phyloP scores from a whole-genome alignment of 2,888 invertebrate species.

The Mesoligia furuncula region DNA sequence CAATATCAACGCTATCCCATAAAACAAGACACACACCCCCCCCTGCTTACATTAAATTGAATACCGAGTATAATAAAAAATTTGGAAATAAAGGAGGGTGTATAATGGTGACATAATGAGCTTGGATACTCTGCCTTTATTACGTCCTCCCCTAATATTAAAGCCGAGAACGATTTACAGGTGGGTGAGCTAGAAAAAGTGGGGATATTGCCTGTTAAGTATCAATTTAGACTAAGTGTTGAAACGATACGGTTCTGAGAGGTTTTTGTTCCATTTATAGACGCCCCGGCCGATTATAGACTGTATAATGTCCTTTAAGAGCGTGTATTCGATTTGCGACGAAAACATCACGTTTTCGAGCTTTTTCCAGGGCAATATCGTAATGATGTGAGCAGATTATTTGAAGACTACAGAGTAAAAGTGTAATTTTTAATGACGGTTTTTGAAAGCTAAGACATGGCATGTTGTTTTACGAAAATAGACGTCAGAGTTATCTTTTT shows the following conservation, averaged over 20 bases:
- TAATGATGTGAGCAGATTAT: too few relatives aligned
- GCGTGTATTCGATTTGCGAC: too few relatives aligned
- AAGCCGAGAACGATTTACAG: conserved; percentile 61
- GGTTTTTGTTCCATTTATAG: conserved; percentile 19
- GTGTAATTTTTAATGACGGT: too few relatives aligned
- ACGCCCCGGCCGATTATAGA: not conserved
- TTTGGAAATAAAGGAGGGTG: conserved; percentile 67
- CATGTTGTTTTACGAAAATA: too few relatives aligned
- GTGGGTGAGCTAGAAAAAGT: conserved; percentile 55
- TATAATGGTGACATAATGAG: conserved; percentile 72
- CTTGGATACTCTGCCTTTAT: conserved; percentile 71
- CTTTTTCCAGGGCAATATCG: too few relatives aligned
- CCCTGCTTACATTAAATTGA: conserved; percentile 72
- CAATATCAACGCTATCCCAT: conserved; percentile 25
- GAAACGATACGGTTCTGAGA: conserved; percentile 24
- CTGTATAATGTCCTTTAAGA: not conserved
- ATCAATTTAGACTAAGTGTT: conserved; percentile 43
- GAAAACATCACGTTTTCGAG: too few relatives aligned
- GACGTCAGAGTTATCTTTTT: too few relatives aligned
- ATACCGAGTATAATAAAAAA: conserved; percentile 81
- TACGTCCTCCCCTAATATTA: conserved; percentile 63
- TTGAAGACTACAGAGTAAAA: too few relatives aligned
- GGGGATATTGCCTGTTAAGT: conserved; percentile 59
- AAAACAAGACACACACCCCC: conserved; percentile 46
- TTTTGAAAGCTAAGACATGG: too few relatives aligned